phyloP scores from a whole-genome alignment of 2,797 vertebrate species.

The Hylomyscus alleni region DNA sequence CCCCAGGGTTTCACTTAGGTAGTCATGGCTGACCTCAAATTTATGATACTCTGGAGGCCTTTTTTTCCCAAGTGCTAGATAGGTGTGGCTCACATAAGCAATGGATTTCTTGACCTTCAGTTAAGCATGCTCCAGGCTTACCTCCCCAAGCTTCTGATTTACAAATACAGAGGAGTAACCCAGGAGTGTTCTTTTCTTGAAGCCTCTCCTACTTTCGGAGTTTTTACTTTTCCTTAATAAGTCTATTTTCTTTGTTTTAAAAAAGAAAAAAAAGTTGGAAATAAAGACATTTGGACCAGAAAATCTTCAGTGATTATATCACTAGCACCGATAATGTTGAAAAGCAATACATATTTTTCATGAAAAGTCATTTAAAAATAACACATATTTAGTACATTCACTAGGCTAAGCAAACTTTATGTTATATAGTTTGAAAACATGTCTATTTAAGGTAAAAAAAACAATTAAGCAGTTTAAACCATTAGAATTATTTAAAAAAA shows the following conservation, averaged over 20 bases:
- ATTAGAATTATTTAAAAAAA: not conserved
- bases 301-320: conserved; percentile 10
- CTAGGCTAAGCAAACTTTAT: not conserved
- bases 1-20: not conserved
- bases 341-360: not conserved
- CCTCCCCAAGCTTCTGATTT: not conserved
- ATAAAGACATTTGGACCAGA: not conserved
- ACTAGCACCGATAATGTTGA: conserved; percentile 32
- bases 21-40: not conserved
- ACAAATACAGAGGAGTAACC: not conserved
- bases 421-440: conserved; percentile 37
- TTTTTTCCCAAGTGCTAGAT: not conserved
- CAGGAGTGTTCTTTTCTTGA: not conserved
- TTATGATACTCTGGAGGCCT: not conserved
- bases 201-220: not conserved
- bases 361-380: conserved; percentile 16
- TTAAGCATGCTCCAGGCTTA: not conserved
- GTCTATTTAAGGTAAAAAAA: conserved; percentile 32
- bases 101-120: not conserved
- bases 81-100: not conserved
- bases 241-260: not conserved
- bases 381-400: conserved; percentile 6
- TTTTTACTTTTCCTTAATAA: not conserved
- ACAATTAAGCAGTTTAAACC: conserved; percentile 5
- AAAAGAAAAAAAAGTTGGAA: not conserved